These are phyloP conservation scores for Rhopalosiphum nymphaeae DNA, from an alignment of 2,888 invertebrate species.

Conservation along the genomic window DNA sequence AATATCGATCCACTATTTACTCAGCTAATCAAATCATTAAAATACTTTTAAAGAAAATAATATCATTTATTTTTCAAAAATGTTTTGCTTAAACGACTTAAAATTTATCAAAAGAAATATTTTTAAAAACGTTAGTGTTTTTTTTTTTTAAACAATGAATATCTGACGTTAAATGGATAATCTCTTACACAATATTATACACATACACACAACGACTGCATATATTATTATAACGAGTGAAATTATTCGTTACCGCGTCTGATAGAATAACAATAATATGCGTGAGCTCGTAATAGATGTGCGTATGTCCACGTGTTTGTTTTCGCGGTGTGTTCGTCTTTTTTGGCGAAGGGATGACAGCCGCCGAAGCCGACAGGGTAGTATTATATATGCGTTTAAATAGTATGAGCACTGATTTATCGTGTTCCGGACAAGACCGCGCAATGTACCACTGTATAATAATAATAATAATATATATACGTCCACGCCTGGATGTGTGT, in stretches of 20 bases:
- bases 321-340: conserved; percentile 3
- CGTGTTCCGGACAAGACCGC: conserved; percentile 47
- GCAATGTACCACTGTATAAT: conserved; percentile 35
- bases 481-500: background rate
- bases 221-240: too few species aligned
- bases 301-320: background rate
- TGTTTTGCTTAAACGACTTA: too few species aligned
- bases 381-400: background rate
- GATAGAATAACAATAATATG: background rate
- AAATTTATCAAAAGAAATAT: too few species aligned
- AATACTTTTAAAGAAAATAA: background rate
- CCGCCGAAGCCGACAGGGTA: conserved; percentile 22
- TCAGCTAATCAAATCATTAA: background rate
- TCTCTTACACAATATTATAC: too few species aligned
- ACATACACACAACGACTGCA: too few species aligned
- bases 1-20: background rate
- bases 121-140: too few species aligned
- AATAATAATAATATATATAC: conserved; percentile 15
- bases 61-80: too few species aligned
- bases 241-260: too few species aligned
- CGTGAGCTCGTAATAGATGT: background rate
- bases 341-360: conserved; percentile 37
- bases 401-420: conserved; percentile 32
- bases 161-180: background rate
- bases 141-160: too few species aligned